A percentile compares a stretch with the other conserved stretches of the same genome.
Conservation (phyloP, 2,113 vertebrate genomes). For the Mastomys coucha region DNA sequence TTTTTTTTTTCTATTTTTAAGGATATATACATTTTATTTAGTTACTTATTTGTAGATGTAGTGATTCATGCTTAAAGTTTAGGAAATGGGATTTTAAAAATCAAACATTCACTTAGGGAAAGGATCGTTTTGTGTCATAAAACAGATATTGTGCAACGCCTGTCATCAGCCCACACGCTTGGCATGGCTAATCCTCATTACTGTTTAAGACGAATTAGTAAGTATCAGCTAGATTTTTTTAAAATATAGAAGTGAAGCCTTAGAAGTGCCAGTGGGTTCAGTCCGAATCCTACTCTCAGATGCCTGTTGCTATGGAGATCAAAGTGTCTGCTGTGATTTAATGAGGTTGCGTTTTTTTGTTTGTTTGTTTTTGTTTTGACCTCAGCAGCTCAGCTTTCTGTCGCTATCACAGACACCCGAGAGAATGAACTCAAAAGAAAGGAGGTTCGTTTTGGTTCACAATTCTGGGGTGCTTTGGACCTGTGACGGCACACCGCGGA, state of each 20-base stretch:
- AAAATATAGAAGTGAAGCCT: background rate
- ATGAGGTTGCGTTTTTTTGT: background rate
- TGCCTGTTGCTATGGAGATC: background rate
- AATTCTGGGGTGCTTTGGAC: background rate
- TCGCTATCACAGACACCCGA: no score
- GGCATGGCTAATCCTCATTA: background rate
- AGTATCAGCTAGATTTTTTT: background rate
- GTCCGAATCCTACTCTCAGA: background rate
- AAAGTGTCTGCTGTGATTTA: background rate
- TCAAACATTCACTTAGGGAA: background rate
- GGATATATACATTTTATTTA: background rate
- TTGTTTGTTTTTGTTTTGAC: background rate
- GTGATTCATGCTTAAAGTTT: background rate
- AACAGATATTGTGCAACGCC: background rate
- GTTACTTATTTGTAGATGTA: background rate
- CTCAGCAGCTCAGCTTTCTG: background rate
- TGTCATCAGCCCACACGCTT: background rate
- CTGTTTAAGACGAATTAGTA: background rate
- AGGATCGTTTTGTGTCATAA: constrained; percentile 10
- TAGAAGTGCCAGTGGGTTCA: background rate
- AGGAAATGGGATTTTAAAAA: constrained; percentile 35
- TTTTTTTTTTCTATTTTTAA: background rate
- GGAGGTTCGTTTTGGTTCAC: background rate
- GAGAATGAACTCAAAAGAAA: background rate
- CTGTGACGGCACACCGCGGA: background rate